Percentiles rank a stretch among this genome's conserved stretches.
Conservation (phyloP, 92 coral and sea anemone genomes). For the Phenganax subtilis region DNA sequence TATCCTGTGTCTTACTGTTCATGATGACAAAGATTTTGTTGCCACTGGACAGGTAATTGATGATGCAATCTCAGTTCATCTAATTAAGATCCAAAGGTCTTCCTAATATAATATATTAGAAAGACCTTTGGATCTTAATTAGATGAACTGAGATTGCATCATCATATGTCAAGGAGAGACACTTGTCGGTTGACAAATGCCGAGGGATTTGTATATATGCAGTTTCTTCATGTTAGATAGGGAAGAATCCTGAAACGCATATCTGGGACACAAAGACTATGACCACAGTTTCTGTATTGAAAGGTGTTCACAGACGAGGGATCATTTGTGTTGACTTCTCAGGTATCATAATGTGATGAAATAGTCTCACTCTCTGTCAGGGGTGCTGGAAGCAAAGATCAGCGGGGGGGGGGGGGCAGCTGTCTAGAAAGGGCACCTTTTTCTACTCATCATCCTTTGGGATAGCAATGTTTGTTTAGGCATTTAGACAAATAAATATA, state of each 20-base stretch:
- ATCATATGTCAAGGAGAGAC: neutral
- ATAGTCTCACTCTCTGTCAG: no score
- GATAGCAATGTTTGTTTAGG: no score
- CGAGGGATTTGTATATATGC: no score
- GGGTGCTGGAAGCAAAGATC: no score
- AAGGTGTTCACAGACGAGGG: slow-evolving; percentile 92
- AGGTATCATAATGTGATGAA: slow-evolving; percentile 45
- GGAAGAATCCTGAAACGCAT: slow-evolving; percentile 87
- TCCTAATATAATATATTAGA: no score
- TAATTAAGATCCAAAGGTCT: no score
- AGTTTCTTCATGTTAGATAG: slow-evolving; percentile 54
- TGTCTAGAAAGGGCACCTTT: no score
- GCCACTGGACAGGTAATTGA: slow-evolving; percentile 92
- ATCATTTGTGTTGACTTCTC: slow-evolving; percentile 94
- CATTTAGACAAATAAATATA: no score
- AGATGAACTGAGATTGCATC: neutral
- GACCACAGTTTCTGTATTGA: slow-evolving; percentile 83
- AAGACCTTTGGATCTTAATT: no score
- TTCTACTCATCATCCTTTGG: no score
- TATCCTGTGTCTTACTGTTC: slow-evolving; percentile 86
- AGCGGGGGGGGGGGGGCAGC: no score
- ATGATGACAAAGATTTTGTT: slow-evolving; percentile 85
- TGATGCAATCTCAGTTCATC: neutral
- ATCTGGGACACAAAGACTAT: slow-evolving; percentile 83
- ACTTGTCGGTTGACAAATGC: neutral